phyloP scores from a whole-genome alignment of 2,888 invertebrate genomes.

The Eupithecia tripunctaria region DNA sequence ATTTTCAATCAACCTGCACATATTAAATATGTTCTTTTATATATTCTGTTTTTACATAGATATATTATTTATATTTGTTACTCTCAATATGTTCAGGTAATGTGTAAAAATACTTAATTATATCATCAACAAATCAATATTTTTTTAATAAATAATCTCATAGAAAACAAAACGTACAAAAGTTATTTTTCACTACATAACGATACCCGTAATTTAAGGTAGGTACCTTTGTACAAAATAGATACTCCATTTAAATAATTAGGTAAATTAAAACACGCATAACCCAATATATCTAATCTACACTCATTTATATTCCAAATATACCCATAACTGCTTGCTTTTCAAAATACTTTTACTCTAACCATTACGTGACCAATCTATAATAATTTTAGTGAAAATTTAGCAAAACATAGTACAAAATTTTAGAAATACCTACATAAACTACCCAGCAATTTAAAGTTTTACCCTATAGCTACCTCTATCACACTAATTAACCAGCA shows the following conservation, averaged over 20 bases:
- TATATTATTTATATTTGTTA: constrained; percentile 72
- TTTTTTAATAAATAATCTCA: constrained; percentile 79
- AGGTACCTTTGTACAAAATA: constrained; percentile 76
- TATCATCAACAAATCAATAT: constrained; percentile 79
- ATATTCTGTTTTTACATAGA: constrained; percentile 78
- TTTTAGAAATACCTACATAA: constrained; percentile 82
- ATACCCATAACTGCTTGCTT: constrained; percentile 61
- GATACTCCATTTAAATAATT: constrained; percentile 66
- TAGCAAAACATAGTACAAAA: constrained; percentile 85
- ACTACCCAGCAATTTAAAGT: constrained; percentile 80
- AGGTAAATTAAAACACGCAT: constrained; percentile 51
- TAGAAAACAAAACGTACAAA: constrained; percentile 79
- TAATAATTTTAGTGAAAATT: constrained; percentile 80
- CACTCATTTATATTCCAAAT: constrained; percentile 52
- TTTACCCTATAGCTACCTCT: constrained; percentile 81
- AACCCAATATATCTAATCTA: constrained; percentile 33
- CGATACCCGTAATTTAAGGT: constrained; percentile 67
- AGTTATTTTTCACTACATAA: constrained; percentile 56
- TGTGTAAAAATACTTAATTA: constrained; percentile 83
- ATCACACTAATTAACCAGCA: constrained; percentile 71
- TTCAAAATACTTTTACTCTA: constrained; percentile 66
- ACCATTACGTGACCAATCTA: constrained; percentile 79
- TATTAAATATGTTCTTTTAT: constrained; percentile 75
- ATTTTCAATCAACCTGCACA: constrained; percentile 62
- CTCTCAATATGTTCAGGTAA: constrained; percentile 79